These are phyloP conservation scores for Eudyptes chrysolophus DNA, from an alignment of 2,113 vertebrate genomes.

Conservation along the genomic window DNA sequence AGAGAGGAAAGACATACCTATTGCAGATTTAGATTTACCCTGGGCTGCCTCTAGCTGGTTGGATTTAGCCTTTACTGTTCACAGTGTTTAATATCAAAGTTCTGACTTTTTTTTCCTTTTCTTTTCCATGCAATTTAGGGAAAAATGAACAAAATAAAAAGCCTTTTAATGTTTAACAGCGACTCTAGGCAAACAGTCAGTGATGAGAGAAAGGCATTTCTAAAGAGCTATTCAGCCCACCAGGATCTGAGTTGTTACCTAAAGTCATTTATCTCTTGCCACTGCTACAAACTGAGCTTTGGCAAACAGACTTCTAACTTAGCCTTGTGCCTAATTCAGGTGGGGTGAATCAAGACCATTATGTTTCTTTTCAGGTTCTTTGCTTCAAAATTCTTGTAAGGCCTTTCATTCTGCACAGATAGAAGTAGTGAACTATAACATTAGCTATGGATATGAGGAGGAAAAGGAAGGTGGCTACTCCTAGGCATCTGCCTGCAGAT, in stretches of 20 bases:
- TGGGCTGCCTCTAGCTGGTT: not conserved
- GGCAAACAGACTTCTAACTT: not conserved
- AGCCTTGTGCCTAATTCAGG: not conserved
- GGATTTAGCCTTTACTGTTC: constrained; percentile 9
- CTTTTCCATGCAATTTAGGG: not conserved
- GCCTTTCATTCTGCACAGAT: not conserved
- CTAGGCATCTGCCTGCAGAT: not conserved
- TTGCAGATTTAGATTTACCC: not conserved
- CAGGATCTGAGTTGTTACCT: not conserved
- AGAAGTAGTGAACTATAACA: not conserved
- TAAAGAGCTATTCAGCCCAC: not conserved
- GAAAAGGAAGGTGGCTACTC: not conserved
- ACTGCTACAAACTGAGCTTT: not conserved
- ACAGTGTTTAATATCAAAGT: constrained; percentile 12
- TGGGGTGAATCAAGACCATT: not conserved
- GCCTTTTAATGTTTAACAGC: not conserved
- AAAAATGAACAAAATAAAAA: constrained; percentile 5
- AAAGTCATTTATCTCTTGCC: not conserved
- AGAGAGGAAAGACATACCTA: not conserved
- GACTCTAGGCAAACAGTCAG: not conserved
- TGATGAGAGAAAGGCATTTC: not conserved
- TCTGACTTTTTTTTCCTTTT: not conserved
- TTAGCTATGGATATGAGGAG: not conserved
- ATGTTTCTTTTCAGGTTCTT: not conserved
- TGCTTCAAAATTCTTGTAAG: not conserved